These are phyloP conservation scores for Emydocephalus ijimae DNA, from an alignment of 2,113 vertebrate species.

Conservation along the genomic window DNA sequence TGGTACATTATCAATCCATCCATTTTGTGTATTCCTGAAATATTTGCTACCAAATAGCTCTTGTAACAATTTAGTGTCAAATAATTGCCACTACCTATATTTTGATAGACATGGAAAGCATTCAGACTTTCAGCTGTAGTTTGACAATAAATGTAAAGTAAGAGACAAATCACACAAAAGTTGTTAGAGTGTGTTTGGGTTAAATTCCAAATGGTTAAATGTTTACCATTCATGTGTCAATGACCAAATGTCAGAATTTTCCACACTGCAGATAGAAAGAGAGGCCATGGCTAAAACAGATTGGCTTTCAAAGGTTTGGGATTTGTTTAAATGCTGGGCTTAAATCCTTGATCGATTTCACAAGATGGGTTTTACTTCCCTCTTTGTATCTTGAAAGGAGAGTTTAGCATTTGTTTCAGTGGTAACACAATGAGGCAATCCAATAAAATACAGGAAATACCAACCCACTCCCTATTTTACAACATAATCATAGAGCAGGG, in stretches of 20 bases:
- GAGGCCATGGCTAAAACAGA: background rate
- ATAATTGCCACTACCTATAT: background rate
- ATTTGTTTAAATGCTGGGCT: background rate
- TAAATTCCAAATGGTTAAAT: background rate
- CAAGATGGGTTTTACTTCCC: no score
- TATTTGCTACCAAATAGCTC: background rate
- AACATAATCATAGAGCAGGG: background rate
- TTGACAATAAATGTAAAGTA: background rate
- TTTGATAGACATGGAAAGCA: background rate
- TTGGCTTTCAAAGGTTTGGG: no score
- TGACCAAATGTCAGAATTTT: background rate
- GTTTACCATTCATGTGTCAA: background rate
- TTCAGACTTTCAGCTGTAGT: background rate
- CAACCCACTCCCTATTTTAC: background rate
- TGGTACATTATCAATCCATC: background rate
- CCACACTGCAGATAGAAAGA: background rate
- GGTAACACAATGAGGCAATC: background rate
- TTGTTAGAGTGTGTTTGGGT: background rate
- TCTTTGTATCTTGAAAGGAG: background rate
- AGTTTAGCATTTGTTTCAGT: background rate
- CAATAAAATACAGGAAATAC: background rate
- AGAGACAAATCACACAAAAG: background rate
- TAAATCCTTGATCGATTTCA: background rate
- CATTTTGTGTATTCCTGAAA: slow-evolving; percentile 2
- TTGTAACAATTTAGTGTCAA: slow-evolving; percentile 2